Conservation (phyloP, 2,888 invertebrate genomes). For the Leptopilina myrica region DNA sequence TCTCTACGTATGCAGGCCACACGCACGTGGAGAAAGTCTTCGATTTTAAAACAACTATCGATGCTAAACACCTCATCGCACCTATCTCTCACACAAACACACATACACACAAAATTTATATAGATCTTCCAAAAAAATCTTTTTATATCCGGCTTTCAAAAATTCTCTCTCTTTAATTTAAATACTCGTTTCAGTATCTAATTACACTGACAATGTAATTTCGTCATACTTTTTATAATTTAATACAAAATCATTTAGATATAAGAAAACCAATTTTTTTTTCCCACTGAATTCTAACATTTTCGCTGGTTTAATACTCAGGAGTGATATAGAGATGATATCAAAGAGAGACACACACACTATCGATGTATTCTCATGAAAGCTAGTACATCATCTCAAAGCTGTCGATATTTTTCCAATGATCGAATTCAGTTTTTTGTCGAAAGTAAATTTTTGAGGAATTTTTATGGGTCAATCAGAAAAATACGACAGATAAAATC, state of each 20-base stretch:
- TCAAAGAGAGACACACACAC: neutral
- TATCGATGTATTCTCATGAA: slow-evolving; percentile 10
- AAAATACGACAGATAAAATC: neutral
- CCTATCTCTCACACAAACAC: too few species aligned
- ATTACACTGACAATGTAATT: too few species aligned
- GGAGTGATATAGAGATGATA: slow-evolving; percentile 7
- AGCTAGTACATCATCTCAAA: neutral
- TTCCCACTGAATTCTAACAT: neutral
- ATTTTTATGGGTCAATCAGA: neutral
- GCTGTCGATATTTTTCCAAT: slow-evolving; percentile 4
- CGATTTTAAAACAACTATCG: slow-evolving; percentile 44
- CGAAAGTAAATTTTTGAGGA: neutral
- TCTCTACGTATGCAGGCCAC: slow-evolving; percentile 53
- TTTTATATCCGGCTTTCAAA: slow-evolving; percentile 6
- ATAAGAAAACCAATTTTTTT: too few species aligned
- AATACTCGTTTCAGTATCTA: too few species aligned
- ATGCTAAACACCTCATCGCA: slow-evolving; percentile 26
- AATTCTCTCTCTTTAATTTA: neutral
- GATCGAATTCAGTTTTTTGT: neutral
- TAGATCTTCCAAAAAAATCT: neutral
- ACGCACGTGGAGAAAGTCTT: slow-evolving; percentile 63
- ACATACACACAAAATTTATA: slow-evolving; percentile 15
- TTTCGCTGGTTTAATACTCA: slow-evolving; percentile 41
- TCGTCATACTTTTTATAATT: too few species aligned
- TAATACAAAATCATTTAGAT: too few species aligned